Evolutionary conservation across 2,113 vertebrate species (phyloP).

Genomic region (Melierax canorus): DNA sequence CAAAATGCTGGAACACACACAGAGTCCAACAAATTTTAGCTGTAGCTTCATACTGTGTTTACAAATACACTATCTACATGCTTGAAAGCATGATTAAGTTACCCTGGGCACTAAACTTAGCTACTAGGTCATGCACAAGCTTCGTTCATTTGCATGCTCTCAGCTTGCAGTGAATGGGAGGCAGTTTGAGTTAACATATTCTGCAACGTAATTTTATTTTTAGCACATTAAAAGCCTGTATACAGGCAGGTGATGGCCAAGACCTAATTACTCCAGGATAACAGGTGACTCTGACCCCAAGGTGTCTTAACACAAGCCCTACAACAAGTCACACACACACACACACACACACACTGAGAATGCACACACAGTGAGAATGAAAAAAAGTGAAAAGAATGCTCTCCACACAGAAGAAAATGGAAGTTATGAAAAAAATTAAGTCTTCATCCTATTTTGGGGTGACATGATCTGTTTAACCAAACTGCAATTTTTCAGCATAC

Average conservation of each 20-base stretch:
- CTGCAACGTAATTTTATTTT: not conserved
- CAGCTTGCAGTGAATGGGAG: not conserved
- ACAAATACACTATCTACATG: not conserved
- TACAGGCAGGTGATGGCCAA: not conserved
- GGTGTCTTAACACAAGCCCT: rapidly evolving
- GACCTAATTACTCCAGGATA: not conserved
- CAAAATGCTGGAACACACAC: not conserved
- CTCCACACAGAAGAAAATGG: not conserved
- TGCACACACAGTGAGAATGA: not conserved
- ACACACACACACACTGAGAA: not conserved
- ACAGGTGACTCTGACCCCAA: not conserved
- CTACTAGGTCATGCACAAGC: not conserved
- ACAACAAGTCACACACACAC: not conserved
- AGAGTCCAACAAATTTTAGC: not conserved
- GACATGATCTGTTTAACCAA: not conserved
- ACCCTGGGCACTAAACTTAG: not conserved
- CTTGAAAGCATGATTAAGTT: not conserved
- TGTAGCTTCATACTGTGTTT: not conserved
- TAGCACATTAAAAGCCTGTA: not conserved
- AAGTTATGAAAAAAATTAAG: not conserved
- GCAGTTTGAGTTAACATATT: not conserved
- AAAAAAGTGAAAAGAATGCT: not conserved
- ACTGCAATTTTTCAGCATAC: not conserved
- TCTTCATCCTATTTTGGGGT: not conserved
- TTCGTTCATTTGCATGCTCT: not conserved